Percentiles rank a stretch among this genome's conserved stretches.
Conservation (phyloP, 2,888 invertebrate genomes). For the Cephus pygmeus region DNA sequence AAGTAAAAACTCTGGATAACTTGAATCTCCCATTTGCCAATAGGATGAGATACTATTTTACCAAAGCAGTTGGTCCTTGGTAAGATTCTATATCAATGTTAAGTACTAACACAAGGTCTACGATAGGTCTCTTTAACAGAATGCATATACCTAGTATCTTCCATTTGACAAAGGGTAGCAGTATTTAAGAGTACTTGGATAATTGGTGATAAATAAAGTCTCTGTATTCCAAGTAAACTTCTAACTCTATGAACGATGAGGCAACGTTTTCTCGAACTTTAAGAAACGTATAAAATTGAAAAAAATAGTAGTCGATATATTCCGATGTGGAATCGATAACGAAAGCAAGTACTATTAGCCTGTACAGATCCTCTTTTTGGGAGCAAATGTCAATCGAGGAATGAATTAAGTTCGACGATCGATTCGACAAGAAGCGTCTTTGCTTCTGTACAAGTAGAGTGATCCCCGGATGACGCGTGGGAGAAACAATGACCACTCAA, state of each 20-base stretch:
- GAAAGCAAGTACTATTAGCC: background rate
- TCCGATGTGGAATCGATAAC: background rate
- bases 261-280: background rate
- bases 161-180: background rate
- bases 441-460: background rate
- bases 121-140: background rate
- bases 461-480: conserved; percentile 24
- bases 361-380: background rate
- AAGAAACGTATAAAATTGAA: background rate
- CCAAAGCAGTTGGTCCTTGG: background rate
- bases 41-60: background rate
- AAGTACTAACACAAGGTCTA: background rate
- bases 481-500: conserved; percentile 30
- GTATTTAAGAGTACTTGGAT: background rate
- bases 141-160: background rate
- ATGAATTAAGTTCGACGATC: background rate
- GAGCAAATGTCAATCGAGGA: background rate
- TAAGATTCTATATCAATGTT: conserved; percentile 9
- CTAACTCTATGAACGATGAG: background rate
- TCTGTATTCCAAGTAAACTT: background rate
- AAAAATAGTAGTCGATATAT: background rate
- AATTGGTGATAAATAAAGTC: background rate
- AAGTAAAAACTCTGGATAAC: conserved; percentile 48
- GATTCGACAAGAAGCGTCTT: background rate
- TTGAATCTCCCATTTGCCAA: conserved; percentile 50